These are phyloP conservation scores for Kryphioiulus occultus DNA, from an alignment of 2,888 invertebrate species.

Conservation along the genomic window DNA sequence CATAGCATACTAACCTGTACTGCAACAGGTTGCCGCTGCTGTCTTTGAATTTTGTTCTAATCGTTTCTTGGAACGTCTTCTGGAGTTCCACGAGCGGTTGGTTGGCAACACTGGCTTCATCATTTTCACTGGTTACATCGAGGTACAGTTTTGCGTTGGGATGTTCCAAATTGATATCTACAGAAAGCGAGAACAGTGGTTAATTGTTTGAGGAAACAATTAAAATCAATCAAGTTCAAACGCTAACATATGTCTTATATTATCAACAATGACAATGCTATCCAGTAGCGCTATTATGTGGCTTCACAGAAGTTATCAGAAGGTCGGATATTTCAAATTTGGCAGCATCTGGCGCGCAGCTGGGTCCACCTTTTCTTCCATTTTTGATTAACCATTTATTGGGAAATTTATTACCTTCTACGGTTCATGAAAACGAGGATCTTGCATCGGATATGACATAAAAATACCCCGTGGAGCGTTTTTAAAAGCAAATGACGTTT, in stretches of 20 bases:
- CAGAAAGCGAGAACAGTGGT: background rate
- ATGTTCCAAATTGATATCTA: background rate
- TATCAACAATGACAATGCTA: background rate
- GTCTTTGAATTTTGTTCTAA: background rate
- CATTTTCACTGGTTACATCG: background rate
- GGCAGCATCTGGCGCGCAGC: background rate
- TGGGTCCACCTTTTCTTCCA: background rate
- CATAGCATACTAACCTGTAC: background rate
- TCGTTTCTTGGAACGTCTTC: background rate
- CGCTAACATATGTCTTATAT: background rate
- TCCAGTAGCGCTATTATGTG: too few relatives aligned
- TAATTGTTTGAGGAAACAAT: background rate
- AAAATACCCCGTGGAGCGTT: background rate
- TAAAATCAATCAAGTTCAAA: background rate
- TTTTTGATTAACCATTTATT: background rate
- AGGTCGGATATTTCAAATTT: background rate
- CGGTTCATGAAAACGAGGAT: background rate
- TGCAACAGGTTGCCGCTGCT: conserved; percentile 5
- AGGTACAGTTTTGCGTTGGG: background rate
- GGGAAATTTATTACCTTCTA: background rate
- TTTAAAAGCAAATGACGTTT: background rate
- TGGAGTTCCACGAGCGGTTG: background rate
- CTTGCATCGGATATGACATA: background rate
- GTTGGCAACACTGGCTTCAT: background rate
- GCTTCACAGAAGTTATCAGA: background rate